Evolutionary conservation across 2,797 vertebrate species (phyloP).

Genomic region (Danio aesculapii): DNA sequence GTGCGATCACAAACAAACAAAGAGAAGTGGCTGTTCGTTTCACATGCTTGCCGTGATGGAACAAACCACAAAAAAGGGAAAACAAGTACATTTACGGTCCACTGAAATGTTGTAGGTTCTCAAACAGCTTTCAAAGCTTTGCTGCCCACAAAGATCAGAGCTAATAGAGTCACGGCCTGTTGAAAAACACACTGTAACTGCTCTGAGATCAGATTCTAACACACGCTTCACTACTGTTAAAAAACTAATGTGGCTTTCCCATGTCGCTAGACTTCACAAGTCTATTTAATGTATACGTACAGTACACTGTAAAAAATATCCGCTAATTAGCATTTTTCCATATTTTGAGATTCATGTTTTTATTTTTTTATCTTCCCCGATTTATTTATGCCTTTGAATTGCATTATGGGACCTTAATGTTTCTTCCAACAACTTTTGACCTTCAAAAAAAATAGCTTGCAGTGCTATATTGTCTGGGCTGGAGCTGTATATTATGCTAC

Average conservation of each 20-base stretch:
- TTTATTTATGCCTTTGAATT: no score
- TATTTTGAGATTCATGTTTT: no score
- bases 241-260: slow-evolving; percentile 46
- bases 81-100: slow-evolving; percentile 41
- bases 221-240: not conserved
- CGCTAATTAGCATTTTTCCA: no score
- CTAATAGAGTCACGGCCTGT: slow-evolving; percentile 52
- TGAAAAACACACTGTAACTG: slow-evolving; percentile 58
- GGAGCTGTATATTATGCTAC: no score
- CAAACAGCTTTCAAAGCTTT: slow-evolving; percentile 51
- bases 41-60: slow-evolving; percentile 35
- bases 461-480: no score
- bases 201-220: slow-evolving; percentile 42
- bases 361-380: no score
- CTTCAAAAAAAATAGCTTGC: no score
- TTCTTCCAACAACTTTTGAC: no score
- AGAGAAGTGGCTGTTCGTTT: slow-evolving; percentile 48
- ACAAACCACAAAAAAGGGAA: slow-evolving; percentile 52
- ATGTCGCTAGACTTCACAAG: slow-evolving; percentile 17
- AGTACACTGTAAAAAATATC: no score
- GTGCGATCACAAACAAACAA: slow-evolving; percentile 67
- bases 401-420: no score
- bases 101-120: slow-evolving; percentile 63
- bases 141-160: slow-evolving; percentile 60
- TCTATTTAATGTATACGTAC: no score